Evolutionary conservation across 2,113 vertebrate species (phyloP).

Genomic region (Oreamnos americanus): DNA sequence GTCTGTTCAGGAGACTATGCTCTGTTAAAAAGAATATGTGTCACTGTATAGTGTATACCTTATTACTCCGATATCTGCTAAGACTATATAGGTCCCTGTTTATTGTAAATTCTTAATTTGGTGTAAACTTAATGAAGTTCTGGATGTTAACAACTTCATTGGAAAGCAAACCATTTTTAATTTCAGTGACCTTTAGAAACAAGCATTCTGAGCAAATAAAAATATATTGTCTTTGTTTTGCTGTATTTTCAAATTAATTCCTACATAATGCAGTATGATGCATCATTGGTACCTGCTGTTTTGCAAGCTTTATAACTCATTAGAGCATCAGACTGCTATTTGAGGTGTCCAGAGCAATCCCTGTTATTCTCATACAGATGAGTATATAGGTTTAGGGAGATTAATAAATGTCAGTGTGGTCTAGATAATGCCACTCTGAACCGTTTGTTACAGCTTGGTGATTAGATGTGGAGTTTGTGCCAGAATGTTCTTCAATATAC

Average conservation of each 20-base stretch:
- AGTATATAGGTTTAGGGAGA: neutral
- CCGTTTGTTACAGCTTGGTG: neutral
- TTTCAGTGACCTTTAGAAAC: constrained; percentile 27
- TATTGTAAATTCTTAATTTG: constrained; percentile 26
- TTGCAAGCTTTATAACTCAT: neutral
- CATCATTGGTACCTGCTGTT: neutral
- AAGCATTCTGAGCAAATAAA: constrained; percentile 52
- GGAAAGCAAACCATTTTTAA: constrained; percentile 28
- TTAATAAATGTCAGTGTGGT: neutral
- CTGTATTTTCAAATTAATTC: constrained; percentile 5
- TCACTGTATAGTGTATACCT: neutral
- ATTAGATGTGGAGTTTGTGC: neutral
- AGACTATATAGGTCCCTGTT: neutral
- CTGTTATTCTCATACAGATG: neutral
- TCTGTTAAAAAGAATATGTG: neutral
- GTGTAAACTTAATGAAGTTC: constrained; percentile 18
- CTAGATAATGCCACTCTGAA: neutral
- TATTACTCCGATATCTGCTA: neutral
- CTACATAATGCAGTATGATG: neutral
- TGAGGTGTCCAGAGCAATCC: neutral
- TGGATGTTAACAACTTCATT: constrained; percentile 30
- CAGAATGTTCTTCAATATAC: neutral
- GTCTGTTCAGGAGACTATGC: neutral
- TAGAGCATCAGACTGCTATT: neutral
- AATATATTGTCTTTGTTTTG: constrained; percentile 20